Base-by-base conservation (phyloP, 1,140 invertebrate species). In the Sarcophaga peregrina region DNA sequence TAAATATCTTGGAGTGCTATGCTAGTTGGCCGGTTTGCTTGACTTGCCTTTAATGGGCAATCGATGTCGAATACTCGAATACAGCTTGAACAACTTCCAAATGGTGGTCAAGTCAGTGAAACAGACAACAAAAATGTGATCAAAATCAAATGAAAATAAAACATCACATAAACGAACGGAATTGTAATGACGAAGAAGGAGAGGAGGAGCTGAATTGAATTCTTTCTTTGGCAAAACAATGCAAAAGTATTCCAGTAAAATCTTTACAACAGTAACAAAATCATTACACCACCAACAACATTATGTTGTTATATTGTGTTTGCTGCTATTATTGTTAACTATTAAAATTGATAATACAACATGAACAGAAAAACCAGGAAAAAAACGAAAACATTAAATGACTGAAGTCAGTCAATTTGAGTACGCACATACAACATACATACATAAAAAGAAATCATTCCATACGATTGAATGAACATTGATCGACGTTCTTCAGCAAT, bases 351-450 rank as follows among this genome's bases (percentile, higher is more conserved):
- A 68, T 20, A 68, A 68, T 68, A 5, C 13, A 9, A 68, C n/a
- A 58, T 58, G 54, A n/a, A 68, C 17, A 37, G 4, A 37, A 37
- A 37, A 37, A 37, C 1, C 1, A 37, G 1, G 4, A 37, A 1
- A 37, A 37, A 1, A 37, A 37, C 25, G 4, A 37, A 37, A 37
- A 2, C 1, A 37, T 2, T 37, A 68, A 68, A 25, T 68, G 62
- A 68, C 62, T 68, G 62, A 68, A 68, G 62, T 68, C 62, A 68
- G 62, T 68, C 62, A 68, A 68, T 68, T 68, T 68, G 62, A 68
- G 62, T 68, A 9, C 8, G 25, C 4, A 37, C 25, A 37, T 37
- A 37, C 25, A 37, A 37, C 4, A 4, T 37, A 37, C 4, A 37
- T 37, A 37, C n/a, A 37, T 37, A 37, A 37, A 37, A 37, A 37